phyloP scores from a whole-genome alignment of 1,140 invertebrate genomes.

The Caenorhabditis tropicalis region DNA sequence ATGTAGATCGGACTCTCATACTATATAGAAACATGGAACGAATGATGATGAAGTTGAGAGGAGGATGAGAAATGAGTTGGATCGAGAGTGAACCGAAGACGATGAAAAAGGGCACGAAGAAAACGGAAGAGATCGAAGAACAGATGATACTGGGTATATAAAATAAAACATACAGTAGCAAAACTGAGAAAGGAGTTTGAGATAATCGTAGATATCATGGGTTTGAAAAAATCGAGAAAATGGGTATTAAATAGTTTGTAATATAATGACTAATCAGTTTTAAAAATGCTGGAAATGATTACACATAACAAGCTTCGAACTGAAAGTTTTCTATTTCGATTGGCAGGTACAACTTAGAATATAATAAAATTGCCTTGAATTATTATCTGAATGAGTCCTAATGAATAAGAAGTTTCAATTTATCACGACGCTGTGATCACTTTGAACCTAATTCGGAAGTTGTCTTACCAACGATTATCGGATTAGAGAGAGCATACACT shows the following conservation, averaged over 20 bases:
- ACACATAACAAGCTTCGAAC: too few relatives aligned
- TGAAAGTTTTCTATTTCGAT: too few relatives aligned
- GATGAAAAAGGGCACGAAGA: neutral
- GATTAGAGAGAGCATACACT: slow-evolving; percentile 13
- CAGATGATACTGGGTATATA: neutral
- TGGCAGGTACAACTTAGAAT: too few relatives aligned
- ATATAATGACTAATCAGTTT: too few relatives aligned
- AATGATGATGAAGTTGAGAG: neutral
- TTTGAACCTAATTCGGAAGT: slow-evolving; percentile 21
- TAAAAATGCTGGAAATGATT: too few relatives aligned
- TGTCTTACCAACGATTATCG: neutral
- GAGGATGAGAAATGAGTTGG: neutral
- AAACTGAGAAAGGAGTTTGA: too few relatives aligned
- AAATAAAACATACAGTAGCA: too few relatives aligned
- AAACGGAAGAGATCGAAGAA: slow-evolving; percentile 3
- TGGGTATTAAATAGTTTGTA: too few relatives aligned
- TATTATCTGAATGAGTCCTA: neutral
- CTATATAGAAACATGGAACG: neutral
- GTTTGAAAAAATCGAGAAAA: too few relatives aligned
- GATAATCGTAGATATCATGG: too few relatives aligned
- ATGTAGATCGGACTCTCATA: neutral
- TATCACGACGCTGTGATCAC: neutral
- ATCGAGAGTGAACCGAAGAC: neutral
- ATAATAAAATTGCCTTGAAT: neutral
- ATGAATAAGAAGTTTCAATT: neutral